Evolutionary conservation across 2,113 vertebrate species (phyloP), one percentile per base, ranked within the genome.

Genomic region (Oxyruncus cristatus): DNA sequence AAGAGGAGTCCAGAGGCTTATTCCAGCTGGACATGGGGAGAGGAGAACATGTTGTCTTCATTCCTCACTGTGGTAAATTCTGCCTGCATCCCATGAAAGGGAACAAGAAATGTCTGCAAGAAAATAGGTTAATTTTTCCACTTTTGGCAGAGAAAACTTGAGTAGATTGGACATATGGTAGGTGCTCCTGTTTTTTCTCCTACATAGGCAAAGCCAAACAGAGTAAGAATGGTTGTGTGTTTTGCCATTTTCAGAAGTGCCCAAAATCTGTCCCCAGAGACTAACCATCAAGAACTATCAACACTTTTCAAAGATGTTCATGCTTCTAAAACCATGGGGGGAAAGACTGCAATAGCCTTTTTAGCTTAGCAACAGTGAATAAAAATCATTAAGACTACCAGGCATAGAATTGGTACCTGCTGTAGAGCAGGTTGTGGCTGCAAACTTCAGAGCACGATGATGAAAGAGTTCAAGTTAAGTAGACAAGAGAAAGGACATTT

Each of bases 11-110:
- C 90, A 97, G 88, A 95, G 95, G 91, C 93, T 97, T 88, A 59
- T 88, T 94, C 96, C 96, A 97, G 96, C 95, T 97, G 96, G 96
- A 97, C 91, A 59, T 72, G 37, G 67, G 37, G 88, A 97, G 94
- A 91, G 33, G 23, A 79, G n/a, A 96, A 78, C 65, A 92, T 93
- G 85, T 88, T 95, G 84, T 16, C 3, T 81, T 92, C 86, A 95
- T 94, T 93, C 55, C 72, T 95, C 83, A 89, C 85, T 72, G 50
- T 92, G 87, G 85, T 76, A 93, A 68, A 44, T 90, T 88, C 72
- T 91, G 75, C 61, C 72, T 86, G 12, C 2, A 84, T 84, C 32
- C 42, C 21, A 26, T 6, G 67, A 93, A 95, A 74, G 10, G 16
- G 39, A 92, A 32, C 8, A 72, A 90, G 49, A 87, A 77, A 82